Conservation (phyloP, 2,113 vertebrate species). For the Todiramphus saurophagus region DNA sequence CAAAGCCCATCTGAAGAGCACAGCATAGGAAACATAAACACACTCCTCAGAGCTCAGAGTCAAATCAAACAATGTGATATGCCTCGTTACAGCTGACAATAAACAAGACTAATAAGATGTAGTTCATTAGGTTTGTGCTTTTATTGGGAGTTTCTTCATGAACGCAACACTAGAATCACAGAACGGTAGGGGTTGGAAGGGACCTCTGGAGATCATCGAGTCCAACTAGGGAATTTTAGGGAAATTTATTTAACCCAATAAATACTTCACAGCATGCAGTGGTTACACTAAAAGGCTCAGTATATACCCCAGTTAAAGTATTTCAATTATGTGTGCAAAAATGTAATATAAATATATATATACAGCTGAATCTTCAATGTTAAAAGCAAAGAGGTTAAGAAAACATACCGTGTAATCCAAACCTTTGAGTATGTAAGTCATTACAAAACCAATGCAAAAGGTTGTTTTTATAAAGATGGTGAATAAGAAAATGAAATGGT, state of each 20-base stretch:
- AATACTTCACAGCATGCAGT: neutral
- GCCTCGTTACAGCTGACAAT: neutral
- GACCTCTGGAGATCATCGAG: too few species aligned
- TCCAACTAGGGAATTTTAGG: neutral
- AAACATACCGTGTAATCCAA: neutral
- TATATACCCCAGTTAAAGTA: neutral
- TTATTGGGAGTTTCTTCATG: neutral
- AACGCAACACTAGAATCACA: neutral
- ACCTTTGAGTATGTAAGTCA: neutral
- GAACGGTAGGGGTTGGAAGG: too few species aligned
- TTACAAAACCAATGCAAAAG: neutral
- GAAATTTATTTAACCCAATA: neutral
- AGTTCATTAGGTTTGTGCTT: neutral
- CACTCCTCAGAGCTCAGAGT: neutral
- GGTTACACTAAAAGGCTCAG: neutral
- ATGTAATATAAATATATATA: too few species aligned
- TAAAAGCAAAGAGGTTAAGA: neutral
- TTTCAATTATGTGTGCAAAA: neutral
- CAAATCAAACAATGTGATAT: neutral
- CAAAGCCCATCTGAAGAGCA: neutral
- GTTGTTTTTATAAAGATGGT: neutral
- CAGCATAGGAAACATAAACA: neutral
- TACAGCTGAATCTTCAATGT: neutral
- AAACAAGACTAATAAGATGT: neutral
- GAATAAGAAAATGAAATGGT: neutral